Conservation (phyloP, 1,140 invertebrate genomes). For the Chrysopa pallens region DNA sequence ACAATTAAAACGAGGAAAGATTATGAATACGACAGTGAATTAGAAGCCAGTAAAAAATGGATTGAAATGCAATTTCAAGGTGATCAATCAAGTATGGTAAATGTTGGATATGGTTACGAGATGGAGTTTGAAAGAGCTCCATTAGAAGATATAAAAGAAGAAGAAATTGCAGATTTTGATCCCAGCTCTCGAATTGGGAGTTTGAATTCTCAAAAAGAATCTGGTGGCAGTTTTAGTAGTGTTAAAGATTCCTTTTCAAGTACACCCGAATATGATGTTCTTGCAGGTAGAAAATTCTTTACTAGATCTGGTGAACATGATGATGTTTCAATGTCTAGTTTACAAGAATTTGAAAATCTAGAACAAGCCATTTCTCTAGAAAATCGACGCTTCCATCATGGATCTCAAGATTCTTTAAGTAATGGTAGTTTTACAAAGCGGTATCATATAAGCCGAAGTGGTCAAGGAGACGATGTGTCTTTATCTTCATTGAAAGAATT, state of each 20-base stretch:
- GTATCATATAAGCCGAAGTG: slow-evolving; percentile 39
- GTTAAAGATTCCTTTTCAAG: slow-evolving; percentile 58
- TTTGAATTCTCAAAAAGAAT: slow-evolving; percentile 63
- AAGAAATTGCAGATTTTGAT: slow-evolving; percentile 69
- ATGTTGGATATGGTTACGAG: slow-evolving; percentile 49
- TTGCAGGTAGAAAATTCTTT: slow-evolving; percentile 61
- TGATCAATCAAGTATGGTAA: slow-evolving; percentile 38
- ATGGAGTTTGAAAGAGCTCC: slow-evolving; percentile 50
- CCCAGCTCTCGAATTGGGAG: slow-evolving; percentile 60
- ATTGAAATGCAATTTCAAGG: slow-evolving; percentile 71
- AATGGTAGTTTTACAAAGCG: slow-evolving; percentile 56
- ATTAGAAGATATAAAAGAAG: slow-evolving; percentile 82
- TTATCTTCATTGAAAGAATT: slow-evolving; percentile 88
- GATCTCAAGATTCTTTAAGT: slow-evolving; percentile 53
- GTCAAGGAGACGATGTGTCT: slow-evolving; percentile 75
- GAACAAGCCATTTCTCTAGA: slow-evolving; percentile 61
- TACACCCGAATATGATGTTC: slow-evolving; percentile 69
- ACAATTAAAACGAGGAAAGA: slow-evolving; percentile 25
- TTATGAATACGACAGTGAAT: slow-evolving; percentile 27
- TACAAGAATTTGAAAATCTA: slow-evolving; percentile 86
- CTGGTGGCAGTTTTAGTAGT: slow-evolving; percentile 56
- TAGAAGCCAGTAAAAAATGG: slow-evolving; percentile 70
- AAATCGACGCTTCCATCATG: slow-evolving; percentile 35
- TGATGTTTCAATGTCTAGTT: slow-evolving; percentile 74
- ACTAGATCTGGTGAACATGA: slow-evolving; percentile 68